Evolutionary conservation across 2,797 vertebrate genomes (phyloP), one percentile per base, ranked within the genome.

Genomic region (Anas georgica): DNA sequence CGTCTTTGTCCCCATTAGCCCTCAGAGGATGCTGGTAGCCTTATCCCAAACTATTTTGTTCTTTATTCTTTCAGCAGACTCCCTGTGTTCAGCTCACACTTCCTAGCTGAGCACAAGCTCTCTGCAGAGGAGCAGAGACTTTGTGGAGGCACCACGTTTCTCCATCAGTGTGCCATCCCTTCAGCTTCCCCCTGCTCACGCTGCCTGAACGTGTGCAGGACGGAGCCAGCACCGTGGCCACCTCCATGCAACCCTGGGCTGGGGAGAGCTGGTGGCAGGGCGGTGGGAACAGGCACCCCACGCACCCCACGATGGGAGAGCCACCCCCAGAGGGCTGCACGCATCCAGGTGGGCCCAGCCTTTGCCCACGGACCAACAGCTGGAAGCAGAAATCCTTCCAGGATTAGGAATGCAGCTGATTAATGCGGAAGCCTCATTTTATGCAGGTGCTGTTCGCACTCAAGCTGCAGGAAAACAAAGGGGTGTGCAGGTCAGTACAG

Each of bases 141-240:
- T 43, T 16, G 59, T 13, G 59, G 46, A 12, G 28, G 28, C 20
- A 20, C 12, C 17, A 7, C 8, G 2, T 50, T 13, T 41, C 69
- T 59, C 60, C 64, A 50, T 6, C 45, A 13, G 45, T 13, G 7
- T 64, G 33, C 3, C 25, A 46, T 73, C 21, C 17, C 0, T 4
- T 12, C 67, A 83, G 67, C 22, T 64, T 64, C 67, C 26, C 26
- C 41, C 60, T 67, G 77, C 43, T 77, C 20, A 4, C 8, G 23
- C 73, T 63, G 58, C 50, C 28, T 6, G 4, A 73, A 41, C 2
- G 33, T 2, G 37, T 11, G 5, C 58, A 59, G 69, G 45, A 37
- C 31, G 14, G 25, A 70, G 79, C 37, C 55, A 45, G 48, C n/a
- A 20, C 55, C n/a, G 63, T 0, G 8, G 4, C 25, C 0, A 1